These are phyloP conservation scores for Spicauda simplicius DNA, from an alignment of 2,888 invertebrate species.

Conservation along the genomic window DNA sequence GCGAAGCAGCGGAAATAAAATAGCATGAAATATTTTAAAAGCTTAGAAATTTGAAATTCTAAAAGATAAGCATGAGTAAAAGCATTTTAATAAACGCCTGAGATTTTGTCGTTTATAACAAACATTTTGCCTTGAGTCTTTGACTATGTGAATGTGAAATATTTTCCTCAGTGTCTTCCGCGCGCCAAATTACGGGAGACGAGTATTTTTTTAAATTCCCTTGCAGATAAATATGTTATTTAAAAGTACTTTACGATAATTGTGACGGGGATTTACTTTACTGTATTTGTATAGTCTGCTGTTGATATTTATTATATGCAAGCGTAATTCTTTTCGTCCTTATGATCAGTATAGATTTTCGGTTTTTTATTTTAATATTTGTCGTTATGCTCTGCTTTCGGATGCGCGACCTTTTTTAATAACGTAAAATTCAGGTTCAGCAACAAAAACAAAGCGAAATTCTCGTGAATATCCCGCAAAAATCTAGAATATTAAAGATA, in stretches of 20 bases:
- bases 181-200: slow-evolving; percentile 48
- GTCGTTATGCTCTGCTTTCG: not conserved
- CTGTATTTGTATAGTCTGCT: not conserved
- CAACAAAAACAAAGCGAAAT: not conserved
- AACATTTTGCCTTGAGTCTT: not conserved
- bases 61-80: too few relatives aligned
- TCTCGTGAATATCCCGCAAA: not conserved
- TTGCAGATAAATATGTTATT: slow-evolving; percentile 41
- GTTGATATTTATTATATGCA: slow-evolving; percentile 1
- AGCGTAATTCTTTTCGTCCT: not conserved
- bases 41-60: not conserved
- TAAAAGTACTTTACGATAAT: slow-evolving; percentile 13
- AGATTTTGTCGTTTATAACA: not conserved
- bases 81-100: too few relatives aligned
- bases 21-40: not conserved
- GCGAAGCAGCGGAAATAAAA: too few relatives aligned
- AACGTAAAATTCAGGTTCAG: not conserved
- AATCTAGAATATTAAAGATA: not conserved
- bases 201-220: slow-evolving; percentile 58
- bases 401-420: not conserved
- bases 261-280: slow-evolving; percentile 12
- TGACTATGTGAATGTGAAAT: not conserved
- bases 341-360: not conserved
- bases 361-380: not conserved
- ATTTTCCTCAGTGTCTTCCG: not conserved